A percentile compares a stretch with the other conserved stretches of the same genome.
Conservation (phyloP, 30 jellyfish, hydroid and myxozoan genomes). For the Hydractinia symbiolongicarpus region DNA sequence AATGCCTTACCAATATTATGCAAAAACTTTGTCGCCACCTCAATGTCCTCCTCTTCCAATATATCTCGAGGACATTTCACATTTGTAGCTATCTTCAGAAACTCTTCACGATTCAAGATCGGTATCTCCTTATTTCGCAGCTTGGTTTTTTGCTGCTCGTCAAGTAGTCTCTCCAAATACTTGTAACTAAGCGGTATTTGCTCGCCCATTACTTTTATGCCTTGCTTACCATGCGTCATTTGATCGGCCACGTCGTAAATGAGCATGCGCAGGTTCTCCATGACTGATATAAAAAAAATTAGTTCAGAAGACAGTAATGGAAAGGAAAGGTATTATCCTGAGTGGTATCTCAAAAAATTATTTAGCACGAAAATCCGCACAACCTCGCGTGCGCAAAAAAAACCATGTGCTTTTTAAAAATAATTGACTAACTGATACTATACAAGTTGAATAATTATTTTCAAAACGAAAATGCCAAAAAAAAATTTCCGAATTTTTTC, state of each 20-base stretch:
- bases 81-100: constrained; percentile 38
- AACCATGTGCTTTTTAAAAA: too few species aligned
- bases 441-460: too few species aligned
- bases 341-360: neutral
- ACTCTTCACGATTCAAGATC: constrained; percentile 54
- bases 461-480: too few species aligned
- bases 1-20: constrained; percentile 68
- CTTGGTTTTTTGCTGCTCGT: constrained; percentile 39
- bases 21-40: constrained; percentile 62
- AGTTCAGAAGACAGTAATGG: neutral
- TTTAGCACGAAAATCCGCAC: neutral
- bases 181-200: constrained; percentile 77
- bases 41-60: constrained; percentile 68
- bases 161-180: constrained; percentile 33
- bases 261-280: constrained; percentile 42
- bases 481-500: too few species aligned
- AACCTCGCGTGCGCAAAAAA: neutral
- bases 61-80: constrained; percentile 40
- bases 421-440: too few species aligned
- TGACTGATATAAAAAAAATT: constrained; percentile 9
- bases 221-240: constrained; percentile 57
- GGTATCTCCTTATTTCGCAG: constrained; percentile 50
- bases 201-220: constrained; percentile 77
- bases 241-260: constrained; percentile 61
- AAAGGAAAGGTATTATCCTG: neutral